These are phyloP conservation scores for Chionomys nivalis DNA, from an alignment of 2,113 vertebrate genomes.

Conservation along the genomic window DNA sequence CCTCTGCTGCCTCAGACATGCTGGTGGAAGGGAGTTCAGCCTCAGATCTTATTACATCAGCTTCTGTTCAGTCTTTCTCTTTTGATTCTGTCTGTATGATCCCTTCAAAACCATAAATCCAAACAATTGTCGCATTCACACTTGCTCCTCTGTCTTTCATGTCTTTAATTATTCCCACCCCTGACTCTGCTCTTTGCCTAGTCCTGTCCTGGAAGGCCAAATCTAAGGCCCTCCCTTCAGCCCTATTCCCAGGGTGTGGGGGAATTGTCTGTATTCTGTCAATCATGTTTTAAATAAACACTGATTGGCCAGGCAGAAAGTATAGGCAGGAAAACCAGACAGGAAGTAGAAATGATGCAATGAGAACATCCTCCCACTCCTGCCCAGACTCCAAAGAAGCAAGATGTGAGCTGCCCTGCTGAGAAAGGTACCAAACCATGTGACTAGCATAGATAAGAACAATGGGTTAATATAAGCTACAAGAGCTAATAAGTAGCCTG, in stretches of 20 bases:
- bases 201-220: background rate
- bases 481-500: too few relatives aligned
- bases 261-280: too few relatives aligned
- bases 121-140: background rate
- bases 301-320: too few relatives aligned
- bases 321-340: too few relatives aligned
- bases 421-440: too few relatives aligned
- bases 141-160: conserved; percentile 25
- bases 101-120: conserved; percentile 41
- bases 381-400: too few relatives aligned
- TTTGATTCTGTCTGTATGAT: conserved; percentile 35
- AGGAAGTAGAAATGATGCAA: too few relatives aligned
- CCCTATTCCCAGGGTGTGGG: background rate
- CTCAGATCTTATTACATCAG: background rate
- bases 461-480: too few relatives aligned
- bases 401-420: too few relatives aligned
- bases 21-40: background rate
- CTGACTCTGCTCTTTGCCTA: background rate
- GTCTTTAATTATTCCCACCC: conserved; percentile 62
- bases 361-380: too few relatives aligned
- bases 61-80: background rate
- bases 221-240: background rate
- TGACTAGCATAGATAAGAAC: too few relatives aligned
- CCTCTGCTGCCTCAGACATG: background rate
- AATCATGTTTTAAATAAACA: too few relatives aligned